Evolutionary conservation across 2,888 invertebrate species (phyloP), one percentile per base, ranked within the genome.

Genomic region (Sphinx pinastri): DNA sequence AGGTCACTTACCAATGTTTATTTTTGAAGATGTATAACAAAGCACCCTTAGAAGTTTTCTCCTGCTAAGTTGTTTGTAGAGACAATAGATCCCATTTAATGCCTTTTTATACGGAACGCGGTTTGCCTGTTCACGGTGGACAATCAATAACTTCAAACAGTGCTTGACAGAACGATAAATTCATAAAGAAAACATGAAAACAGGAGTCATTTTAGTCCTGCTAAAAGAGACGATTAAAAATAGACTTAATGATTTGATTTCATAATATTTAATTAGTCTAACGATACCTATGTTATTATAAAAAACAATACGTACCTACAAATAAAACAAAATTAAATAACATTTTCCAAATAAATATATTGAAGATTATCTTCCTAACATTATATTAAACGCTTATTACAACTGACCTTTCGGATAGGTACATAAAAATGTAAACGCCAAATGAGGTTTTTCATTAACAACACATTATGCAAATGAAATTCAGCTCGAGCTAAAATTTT

Each of bases 11-110:
- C 71, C 74, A 77, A 75, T 78, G 76, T 79, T 79, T 79, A 75
- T 77, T 75, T 74, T 71, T 71, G 71, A 69, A 72, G 71, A 66
- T 66, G 45, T 51, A 68, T 71, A 74, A 80, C 76, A 79, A 78
- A 78, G 77, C 75, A 72, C 72, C 72, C 74, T 73, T 73, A 69
- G 68, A 79, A 82, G 78, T 80, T 81, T 79, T 75, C 75, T 71
- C 70, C 71, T 71, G 72, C 77, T 79, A 79, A 82, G 81, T 82
- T 81, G 82, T 82, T 83, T 83, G 77, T 74, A 68, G 75, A 79
- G 78, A 79, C 79, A 82, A 81, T 80, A 79, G 74, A 76, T 75
- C 72, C 71, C 73, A 74, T 76, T 75, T 79, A 76, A 79, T 77
- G 77, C 77, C 77, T 75, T 81, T 81, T 52, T 59, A 67, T 70